Base-by-base conservation (phyloP, 2,888 invertebrate genomes). In the Cancer borealis region DNA sequence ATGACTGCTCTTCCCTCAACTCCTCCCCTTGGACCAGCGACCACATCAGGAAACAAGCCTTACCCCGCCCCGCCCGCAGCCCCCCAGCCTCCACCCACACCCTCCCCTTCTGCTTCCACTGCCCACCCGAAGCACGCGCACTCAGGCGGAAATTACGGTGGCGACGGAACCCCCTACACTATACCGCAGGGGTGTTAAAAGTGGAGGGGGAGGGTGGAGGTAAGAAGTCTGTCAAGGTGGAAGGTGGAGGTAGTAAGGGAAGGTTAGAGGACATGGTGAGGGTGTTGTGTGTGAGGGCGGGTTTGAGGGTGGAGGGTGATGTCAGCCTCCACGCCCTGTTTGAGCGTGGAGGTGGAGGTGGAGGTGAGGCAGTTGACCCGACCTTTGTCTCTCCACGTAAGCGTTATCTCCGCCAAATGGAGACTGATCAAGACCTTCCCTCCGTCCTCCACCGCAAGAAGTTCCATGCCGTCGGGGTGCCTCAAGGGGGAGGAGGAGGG, bases 1-100 rank as follows among this genome's bases (percentile, higher is more conserved):
- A 98, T 97, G 98, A 98, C 97, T 98, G 98, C 97, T 98, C 98
- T 96, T 98, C 98, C 96, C 97, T 98, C 96, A 98, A 98, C 97
- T 98, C 98, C 96, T 98, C 98, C 96, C 98, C 98, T 95, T 98
- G 98, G 98, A 98, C 98, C 97, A 97, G 98, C 96, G 98, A 98
- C 97, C 98, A 98, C 97, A 98, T 98, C 96, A 98, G 98, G 98
- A 98, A 98, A 97, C 98, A 98, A 97, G 97, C 97, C 96, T 97
- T 97, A 96, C 98, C 98, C 95, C 97, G 96, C 95, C 96, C 95
- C 94, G 96, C 95, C 73, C 94, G 94, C 54, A 17, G 87, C 14
- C 39, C 92, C 49, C 26, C 88, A 46, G 46, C 73, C 54, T 66
- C 91, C 4, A 17, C 73, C n/a, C 93, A 46, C 17, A 54, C 54